A percentile compares a stretch with the other conserved stretches of the same genome.
Conservation (phyloP, 2,888 invertebrate genomes). For the Calameuta pallipes region DNA sequence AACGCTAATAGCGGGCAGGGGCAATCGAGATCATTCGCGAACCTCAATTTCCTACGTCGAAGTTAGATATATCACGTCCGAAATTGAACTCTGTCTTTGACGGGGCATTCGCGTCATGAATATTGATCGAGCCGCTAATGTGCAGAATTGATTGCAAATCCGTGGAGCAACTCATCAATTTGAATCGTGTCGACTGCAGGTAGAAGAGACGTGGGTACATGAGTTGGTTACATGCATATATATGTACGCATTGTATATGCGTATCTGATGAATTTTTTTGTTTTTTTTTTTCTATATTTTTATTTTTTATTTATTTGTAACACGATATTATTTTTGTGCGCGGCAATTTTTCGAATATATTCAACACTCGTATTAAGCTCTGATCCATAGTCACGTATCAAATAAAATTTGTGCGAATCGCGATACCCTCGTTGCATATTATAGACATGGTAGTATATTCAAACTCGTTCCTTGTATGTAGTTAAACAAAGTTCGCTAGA, state of each 20-base stretch:
- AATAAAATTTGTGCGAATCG: neutral
- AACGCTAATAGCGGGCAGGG: slow-evolving; percentile 10
- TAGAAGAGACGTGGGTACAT: neutral
- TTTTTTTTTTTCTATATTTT: neutral
- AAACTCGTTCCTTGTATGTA: neutral
- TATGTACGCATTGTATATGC: neutral
- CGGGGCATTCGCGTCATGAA: slow-evolving; percentile 49
- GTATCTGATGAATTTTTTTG: neutral
- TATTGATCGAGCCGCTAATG: slow-evolving; percentile 54
- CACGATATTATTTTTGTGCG: neutral
- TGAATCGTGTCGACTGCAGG: slow-evolving; percentile 32
- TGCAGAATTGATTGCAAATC: slow-evolving; percentile 52
- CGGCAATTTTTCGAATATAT: neutral
- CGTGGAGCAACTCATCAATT: slow-evolving; percentile 43
- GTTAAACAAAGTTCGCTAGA: neutral
- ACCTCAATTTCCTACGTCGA: slow-evolving; percentile 49
- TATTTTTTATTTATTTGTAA: neutral
- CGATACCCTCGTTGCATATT: neutral
- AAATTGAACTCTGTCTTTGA: slow-evolving; percentile 62
- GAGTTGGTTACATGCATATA: neutral
- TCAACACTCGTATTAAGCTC: neutral
- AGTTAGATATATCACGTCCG: slow-evolving; percentile 39
- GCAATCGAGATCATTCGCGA: slow-evolving; percentile 16
- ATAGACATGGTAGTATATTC: neutral
- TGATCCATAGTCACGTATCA: neutral